Conservation (phyloP, 2,888 invertebrate genomes). For the Protonemura montana region DNA sequence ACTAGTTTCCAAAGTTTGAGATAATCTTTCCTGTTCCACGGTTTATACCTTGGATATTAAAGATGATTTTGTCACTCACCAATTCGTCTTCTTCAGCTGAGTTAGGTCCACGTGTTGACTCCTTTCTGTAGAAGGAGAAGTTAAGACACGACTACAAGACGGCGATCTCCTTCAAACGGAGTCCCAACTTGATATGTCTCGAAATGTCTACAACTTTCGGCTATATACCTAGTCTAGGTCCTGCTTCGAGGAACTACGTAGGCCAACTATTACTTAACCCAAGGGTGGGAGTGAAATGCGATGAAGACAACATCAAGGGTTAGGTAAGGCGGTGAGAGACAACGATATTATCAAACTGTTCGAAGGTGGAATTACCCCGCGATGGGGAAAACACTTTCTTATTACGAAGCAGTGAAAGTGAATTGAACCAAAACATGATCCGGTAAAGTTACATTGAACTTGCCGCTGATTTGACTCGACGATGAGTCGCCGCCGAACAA, state of each 20-base stretch:
- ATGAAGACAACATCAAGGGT: not conserved
- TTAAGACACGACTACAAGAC: not conserved
- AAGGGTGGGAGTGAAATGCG: not conserved
- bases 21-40: too few species aligned
- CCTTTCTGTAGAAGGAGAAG: slow-evolving; percentile 31
- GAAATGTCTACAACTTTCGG: not conserved
- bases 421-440: slow-evolving; percentile 21
- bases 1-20: too few species aligned
- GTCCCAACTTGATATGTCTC: slow-evolving; percentile 17
- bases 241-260: slow-evolving; percentile 18
- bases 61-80: slow-evolving; percentile 9
- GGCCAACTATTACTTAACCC: not conserved
- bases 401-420: slow-evolving; percentile 39
- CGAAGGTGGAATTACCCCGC: slow-evolving; percentile 26
- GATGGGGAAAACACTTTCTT: slow-evolving; percentile 39
- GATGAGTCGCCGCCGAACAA: not conserved
- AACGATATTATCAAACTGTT: slow-evolving; percentile 1
- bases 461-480: not conserved
- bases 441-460: slow-evolving; percentile 33
- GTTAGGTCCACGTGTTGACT: not conserved
- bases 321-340: slow-evolving; percentile 30
- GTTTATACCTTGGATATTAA: too few species aligned
- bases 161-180: not conserved
- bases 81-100: not conserved
- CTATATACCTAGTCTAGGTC: slow-evolving; percentile 24